Conservation (phyloP, 37 sponge, comb jelly and placozoan genomes). For the Halisarca cf. caerulea region DNA sequence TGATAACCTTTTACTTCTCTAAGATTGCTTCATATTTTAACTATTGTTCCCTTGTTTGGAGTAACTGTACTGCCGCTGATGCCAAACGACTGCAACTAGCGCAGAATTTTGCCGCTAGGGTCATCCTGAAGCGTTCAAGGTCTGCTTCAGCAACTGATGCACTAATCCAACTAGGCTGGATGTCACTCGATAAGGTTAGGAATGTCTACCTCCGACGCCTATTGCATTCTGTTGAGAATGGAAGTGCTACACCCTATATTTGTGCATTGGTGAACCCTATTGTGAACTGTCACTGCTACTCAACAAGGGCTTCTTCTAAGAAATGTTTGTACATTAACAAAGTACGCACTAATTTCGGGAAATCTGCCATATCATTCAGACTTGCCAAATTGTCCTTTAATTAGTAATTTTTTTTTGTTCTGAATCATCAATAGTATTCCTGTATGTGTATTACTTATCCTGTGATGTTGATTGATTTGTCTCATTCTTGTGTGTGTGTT, state of each 20-base stretch:
- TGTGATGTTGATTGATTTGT: too few relatives aligned
- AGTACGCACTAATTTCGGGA: not conserved
- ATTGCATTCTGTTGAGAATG: too few relatives aligned
- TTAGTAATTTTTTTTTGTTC: not conserved
- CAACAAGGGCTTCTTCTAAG: not conserved
- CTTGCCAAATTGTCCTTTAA: not conserved
- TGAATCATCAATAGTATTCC: too few relatives aligned
- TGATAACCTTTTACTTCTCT: not conserved
- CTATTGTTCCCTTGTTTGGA: not conserved
- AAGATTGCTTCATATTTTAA: not conserved
- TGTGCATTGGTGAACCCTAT: too few relatives aligned
- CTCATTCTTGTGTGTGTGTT: too few relatives aligned
- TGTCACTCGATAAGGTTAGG: too few relatives aligned
- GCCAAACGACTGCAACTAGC: not conserved
- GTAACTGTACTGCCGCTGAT: not conserved
- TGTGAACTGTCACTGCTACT: too few relatives aligned
- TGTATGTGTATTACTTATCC: too few relatives aligned
- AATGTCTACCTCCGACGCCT: too few relatives aligned
- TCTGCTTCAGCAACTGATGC: too few relatives aligned
- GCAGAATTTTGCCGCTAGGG: not conserved
- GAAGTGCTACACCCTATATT: too few relatives aligned
- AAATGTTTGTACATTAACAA: not conserved
- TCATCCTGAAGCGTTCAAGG: slow-evolving; percentile 16
- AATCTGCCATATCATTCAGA: slow-evolving; percentile 1
- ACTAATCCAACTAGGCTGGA: too few relatives aligned